A percentile compares a stretch with the other conserved stretches of the same genome.
Evolutionary conservation across 2,888 invertebrate species (phyloP).

Genomic region (Pogonocherus hispidulus): DNA sequence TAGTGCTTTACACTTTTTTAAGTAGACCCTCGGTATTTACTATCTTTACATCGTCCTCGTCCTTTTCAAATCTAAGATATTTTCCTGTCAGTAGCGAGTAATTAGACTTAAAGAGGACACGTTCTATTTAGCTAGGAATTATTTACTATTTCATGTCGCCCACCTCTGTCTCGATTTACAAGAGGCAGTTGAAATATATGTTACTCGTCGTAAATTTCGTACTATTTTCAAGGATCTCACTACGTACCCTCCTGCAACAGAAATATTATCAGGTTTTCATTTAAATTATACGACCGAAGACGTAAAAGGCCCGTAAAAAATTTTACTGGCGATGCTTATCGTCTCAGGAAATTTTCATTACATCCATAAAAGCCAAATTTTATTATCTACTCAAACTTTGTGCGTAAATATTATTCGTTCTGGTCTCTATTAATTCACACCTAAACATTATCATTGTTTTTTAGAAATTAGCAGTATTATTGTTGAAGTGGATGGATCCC

Average conservation of each 20-base stretch:
- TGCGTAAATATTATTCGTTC: slow-evolving; percentile 15
- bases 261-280: slow-evolving; percentile 19
- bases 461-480: too few relatives aligned
- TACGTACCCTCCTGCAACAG: neutral
- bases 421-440: neutral
- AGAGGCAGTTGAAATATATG: neutral
- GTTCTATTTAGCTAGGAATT: neutral
- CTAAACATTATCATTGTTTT: too few relatives aligned
- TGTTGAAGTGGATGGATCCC: too few relatives aligned
- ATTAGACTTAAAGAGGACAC: too few relatives aligned
- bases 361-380: slow-evolving; percentile 7
- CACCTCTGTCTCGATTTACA: neutral
- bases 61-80: too few relatives aligned
- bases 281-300: slow-evolving; percentile 8
- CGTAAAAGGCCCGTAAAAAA: slow-evolving; percentile 4
- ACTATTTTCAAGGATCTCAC: neutral
- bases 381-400: slow-evolving; percentile 11
- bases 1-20: too few relatives aligned
- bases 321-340: slow-evolving; percentile 21
- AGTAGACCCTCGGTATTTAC: too few relatives aligned
- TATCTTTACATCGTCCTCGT: too few relatives aligned
- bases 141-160: neutral
- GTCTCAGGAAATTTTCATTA: slow-evolving; percentile 20
- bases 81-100: too few relatives aligned
- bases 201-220: neutral